Base-by-base conservation (phyloP, 2,888 invertebrate genomes). In the Cacoxenus indagator region DNA sequence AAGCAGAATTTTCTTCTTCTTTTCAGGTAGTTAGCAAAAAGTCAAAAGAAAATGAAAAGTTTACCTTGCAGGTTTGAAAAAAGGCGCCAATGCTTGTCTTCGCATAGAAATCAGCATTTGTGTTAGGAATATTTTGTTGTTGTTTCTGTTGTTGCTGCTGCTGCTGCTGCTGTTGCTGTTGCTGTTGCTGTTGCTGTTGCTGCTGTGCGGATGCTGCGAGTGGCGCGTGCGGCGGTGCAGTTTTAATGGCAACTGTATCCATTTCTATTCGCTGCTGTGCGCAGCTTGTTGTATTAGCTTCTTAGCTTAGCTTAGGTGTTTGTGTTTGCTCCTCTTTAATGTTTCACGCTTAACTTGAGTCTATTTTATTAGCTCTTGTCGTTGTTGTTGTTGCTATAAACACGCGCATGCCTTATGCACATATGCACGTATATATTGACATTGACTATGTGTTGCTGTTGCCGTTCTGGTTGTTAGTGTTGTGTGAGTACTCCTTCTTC, bases 31-130 rank as follows among this genome's bases (percentile, higher is more conserved):
- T 37, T 1, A 37, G 37, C 9, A 37, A 1, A 14, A 37, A 11
- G 37, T 4, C 5, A 1, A 37, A 5, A 11, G 5, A 37, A 37
- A 37, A 31, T 4, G 31, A 31, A 11, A 55, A 65, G 71, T 85
- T 87, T 85, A 88, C 88, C 88, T 88, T 88, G 87, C 88, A 88
- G 67, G 88, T 88, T 82, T 88, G 88, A 75, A 88, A 88, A 75
- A 88, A 88, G 64, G 88, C 88, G 74, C 88, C 88, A 81, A 88
- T 78, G 75, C 83, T 85, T 61, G 84, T 74, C 65, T 79, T 77
- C 17, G 77, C 69, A 66, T 73, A 72, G 54, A 75, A 71, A 62
- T 78, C 78, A 55, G 73, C 74, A 46, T 64, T 75, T 24, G 68
- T 26, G 66, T 65, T 74, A 70, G 31, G 17, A 54, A 54, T 48